A percentile compares a stretch with the other conserved stretches of the same genome.
Conservation (phyloP, 2,797 vertebrate species). For the Tokudaia tokunoshimensis region DNA sequence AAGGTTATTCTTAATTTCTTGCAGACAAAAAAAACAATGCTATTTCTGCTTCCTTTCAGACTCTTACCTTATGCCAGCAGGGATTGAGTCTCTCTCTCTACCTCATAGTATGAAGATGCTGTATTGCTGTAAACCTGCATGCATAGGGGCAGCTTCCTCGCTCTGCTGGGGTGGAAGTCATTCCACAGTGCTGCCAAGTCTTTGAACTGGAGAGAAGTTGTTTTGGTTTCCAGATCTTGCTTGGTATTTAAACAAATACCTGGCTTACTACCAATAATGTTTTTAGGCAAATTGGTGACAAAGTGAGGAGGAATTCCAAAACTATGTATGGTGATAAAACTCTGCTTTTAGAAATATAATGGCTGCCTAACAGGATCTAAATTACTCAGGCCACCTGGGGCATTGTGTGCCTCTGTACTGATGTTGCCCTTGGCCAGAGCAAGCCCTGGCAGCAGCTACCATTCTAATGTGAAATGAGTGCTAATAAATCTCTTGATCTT, state of each 20-base stretch:
- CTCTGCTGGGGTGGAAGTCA: neutral
- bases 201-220: conserved; percentile 9
- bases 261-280: conserved; percentile 53
- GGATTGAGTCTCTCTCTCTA: neutral
- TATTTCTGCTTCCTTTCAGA: neutral
- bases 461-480: conserved; percentile 67
- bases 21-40: neutral
- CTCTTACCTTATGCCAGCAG: neutral
- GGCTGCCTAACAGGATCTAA: conserved; percentile 13
- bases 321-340: conserved; percentile 14
- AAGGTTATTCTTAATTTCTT: neutral
- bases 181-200: neutral
- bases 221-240: conserved; percentile 59
- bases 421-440: conserved; percentile 48
- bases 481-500: conserved; percentile 79
- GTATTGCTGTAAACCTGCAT: neutral
- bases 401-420: neutral
- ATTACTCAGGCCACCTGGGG: neutral
- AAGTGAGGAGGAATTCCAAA: conserved; percentile 45
- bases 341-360: conserved; percentile 54
- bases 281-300: conserved; percentile 42
- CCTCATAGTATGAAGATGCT: neutral
- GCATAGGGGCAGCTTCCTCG: neutral
- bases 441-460: conserved; percentile 54
- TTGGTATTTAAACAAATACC: conserved; percentile 64